Percentiles rank a stretch among this genome's conserved stretches.
Conservation (phyloP, 2,888 invertebrate genomes). For the Linnaemya tessellans region DNA sequence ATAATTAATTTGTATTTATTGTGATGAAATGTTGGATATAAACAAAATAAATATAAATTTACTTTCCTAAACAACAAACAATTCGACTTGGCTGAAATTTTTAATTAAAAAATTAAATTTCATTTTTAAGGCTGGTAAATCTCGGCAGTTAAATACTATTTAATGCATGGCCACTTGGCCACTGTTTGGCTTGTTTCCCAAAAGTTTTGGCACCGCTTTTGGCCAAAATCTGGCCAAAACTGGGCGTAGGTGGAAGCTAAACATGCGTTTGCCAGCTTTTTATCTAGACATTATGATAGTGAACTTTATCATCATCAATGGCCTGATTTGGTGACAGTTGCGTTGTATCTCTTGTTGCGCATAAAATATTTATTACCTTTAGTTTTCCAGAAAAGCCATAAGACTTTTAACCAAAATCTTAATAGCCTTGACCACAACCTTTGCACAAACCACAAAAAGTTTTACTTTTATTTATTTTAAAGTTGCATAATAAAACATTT, state of each 20-base stretch:
- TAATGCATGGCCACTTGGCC: not conserved
- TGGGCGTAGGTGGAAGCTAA: conserved; percentile 61
- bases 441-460: conserved; percentile 20
- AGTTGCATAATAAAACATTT: conserved; percentile 49
- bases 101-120: conserved; percentile 21
- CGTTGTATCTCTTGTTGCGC: not conserved
- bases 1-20: conserved; percentile 44
- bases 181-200: conserved; percentile 47
- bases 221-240: not conserved
- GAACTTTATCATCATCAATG: conserved; percentile 40
- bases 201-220: not conserved
- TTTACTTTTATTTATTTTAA: conserved; percentile 6
- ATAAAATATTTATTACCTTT: conserved; percentile 2
- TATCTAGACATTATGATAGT: conserved; percentile 56
- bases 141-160: conserved; percentile 1
- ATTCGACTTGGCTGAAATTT: conserved; percentile 30
- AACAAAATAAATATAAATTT: not conserved
- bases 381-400: conserved; percentile 2
- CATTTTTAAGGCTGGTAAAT: not conserved
- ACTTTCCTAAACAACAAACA: conserved; percentile 12
- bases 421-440: conserved; percentile 61
- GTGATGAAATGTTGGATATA: conserved; percentile 41
- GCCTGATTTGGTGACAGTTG: conserved; percentile 20
- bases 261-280: conserved; percentile 40
- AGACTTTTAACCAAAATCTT: not conserved